These are phyloP conservation scores for Meloidogyne chitwoodi DNA, from an alignment of 1,140 invertebrate species.

Conservation along the genomic window DNA sequence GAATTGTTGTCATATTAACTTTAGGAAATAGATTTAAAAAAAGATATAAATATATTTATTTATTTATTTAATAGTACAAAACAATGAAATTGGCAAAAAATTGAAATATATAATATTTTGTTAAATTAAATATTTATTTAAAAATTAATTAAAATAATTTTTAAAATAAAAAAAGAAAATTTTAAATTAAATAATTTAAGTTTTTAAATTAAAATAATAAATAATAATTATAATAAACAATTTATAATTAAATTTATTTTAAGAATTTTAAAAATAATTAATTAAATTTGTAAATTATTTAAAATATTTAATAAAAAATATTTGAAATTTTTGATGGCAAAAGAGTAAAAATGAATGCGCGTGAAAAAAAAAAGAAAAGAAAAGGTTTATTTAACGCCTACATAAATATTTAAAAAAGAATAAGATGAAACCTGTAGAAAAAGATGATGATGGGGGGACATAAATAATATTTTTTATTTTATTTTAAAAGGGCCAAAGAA, in stretches of 20 bases:
- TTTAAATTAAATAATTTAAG: too few species aligned
- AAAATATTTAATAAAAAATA: background rate
- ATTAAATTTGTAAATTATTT: too few species aligned
- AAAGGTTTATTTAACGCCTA: background rate
- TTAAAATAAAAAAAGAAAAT: too few species aligned
- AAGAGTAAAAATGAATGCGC: background rate
- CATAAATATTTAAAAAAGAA: background rate
- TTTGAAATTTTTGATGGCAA: background rate
- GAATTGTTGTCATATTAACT: background rate
- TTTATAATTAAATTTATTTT: too few species aligned
- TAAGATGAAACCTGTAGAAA: background rate
- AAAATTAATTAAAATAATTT: too few species aligned
- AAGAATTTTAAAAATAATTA: too few species aligned
- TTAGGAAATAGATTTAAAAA: background rate
- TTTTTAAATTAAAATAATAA: too few species aligned
- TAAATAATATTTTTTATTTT: background rate
- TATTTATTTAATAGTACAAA: background rate
- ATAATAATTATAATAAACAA: too few species aligned
- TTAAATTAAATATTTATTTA: too few species aligned
- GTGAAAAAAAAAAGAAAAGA: background rate
- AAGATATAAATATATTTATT: too few species aligned
- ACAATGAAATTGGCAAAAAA: too few species aligned
- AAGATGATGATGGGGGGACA: background rate
- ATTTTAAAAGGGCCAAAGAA: background rate
- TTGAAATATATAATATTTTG: too few species aligned